Evolutionary conservation across 2,797 vertebrate species (phyloP).

Genomic region (Ibycter americanus): DNA sequence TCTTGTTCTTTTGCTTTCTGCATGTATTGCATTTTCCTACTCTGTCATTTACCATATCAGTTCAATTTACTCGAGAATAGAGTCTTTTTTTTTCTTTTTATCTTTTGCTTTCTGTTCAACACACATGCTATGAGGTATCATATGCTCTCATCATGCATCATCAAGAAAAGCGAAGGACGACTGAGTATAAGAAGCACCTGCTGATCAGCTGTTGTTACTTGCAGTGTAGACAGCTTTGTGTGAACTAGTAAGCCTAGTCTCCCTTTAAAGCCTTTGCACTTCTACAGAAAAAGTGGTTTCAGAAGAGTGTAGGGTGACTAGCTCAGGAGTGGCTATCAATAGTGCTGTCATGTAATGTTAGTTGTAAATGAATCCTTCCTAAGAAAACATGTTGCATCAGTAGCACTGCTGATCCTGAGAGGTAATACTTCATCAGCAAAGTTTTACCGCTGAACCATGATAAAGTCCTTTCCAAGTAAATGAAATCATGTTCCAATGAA

Average conservation of each 20-base stretch:
- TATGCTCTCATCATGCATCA: background rate
- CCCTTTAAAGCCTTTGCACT: background rate
- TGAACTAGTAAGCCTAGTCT: background rate
- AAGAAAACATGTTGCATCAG: background rate
- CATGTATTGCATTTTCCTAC: background rate
- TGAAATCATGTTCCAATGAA: background rate
- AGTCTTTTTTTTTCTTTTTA: background rate
- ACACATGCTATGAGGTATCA: background rate
- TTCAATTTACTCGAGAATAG: background rate
- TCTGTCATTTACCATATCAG: background rate
- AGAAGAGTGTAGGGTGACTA: background rate
- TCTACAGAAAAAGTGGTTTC: background rate
- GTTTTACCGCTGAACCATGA: background rate
- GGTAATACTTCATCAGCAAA: background rate
- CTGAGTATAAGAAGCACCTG: background rate
- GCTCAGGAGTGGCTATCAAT: background rate
- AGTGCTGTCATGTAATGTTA: background rate
- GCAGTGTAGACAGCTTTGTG: background rate
- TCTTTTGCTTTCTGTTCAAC: background rate
- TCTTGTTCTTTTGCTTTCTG: background rate
- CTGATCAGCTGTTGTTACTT: background rate
- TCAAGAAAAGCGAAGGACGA: background rate
- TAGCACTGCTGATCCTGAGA: background rate
- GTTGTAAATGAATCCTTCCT: background rate
- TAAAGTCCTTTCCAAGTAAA: background rate